These are phyloP conservation scores for Anadara kagoshimensis DNA, from an alignment of 1,140 invertebrate genomes.

Conservation along the genomic window DNA sequence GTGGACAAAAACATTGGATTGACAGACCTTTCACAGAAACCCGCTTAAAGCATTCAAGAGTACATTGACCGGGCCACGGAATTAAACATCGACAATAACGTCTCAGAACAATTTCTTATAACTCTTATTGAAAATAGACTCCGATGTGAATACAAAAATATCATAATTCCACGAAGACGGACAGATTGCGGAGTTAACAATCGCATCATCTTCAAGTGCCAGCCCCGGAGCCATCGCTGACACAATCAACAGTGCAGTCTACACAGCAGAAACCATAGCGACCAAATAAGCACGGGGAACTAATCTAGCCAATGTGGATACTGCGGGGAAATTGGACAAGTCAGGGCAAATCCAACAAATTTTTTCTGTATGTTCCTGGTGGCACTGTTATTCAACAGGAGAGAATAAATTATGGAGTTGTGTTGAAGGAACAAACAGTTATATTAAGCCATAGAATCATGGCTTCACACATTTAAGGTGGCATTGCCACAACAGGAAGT, in stretches of 20 bases:
- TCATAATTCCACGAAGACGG: not conserved
- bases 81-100: not conserved
- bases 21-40: not conserved
- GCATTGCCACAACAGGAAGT: not conserved
- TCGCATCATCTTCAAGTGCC: not conserved
- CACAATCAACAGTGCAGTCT: not conserved
- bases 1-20: not conserved
- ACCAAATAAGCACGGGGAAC: too few relatives aligned
- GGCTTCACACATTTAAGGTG: constrained; percentile 20
- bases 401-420: constrained; percentile 18
- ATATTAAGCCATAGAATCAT: constrained; percentile 2
- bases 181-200: not conserved
- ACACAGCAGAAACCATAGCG: not conserved
- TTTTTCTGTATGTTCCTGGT: too few relatives aligned
- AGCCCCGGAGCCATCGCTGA: not conserved
- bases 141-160: too few relatives aligned
- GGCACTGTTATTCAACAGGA: not conserved
- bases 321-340: too few relatives aligned
- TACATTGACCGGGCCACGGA: not conserved
- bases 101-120: not conserved
- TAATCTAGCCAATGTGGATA: too few relatives aligned
- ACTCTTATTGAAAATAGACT: not conserved
- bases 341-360: too few relatives aligned
- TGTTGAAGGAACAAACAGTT: not conserved
- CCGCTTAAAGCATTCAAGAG: not conserved